These are phyloP conservation scores for Eulemur macaco DNA, from an alignment of 2,113 vertebrate species.

Conservation along the genomic window DNA sequence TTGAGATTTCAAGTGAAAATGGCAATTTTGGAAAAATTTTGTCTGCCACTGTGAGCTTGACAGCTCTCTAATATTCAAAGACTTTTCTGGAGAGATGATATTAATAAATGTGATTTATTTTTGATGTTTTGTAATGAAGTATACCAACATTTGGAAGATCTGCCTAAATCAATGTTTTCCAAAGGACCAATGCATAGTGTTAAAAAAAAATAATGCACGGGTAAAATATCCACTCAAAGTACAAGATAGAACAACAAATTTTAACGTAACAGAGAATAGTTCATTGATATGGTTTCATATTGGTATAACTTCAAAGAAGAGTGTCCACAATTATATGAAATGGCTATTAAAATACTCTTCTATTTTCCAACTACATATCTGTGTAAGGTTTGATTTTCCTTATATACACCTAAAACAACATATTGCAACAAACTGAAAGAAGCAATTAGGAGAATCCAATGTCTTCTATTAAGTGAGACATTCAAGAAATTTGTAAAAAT, in stretches of 20 bases:
- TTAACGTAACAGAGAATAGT: background rate
- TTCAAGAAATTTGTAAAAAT: background rate
- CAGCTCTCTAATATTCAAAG: background rate
- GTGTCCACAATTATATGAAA: background rate
- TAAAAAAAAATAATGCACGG: background rate
- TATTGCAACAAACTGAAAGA: background rate
- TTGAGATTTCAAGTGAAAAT: slow-evolving; percentile 28
- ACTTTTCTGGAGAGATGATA: background rate
- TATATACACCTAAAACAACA: background rate
- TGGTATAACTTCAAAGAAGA: background rate
- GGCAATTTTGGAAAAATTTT: background rate
- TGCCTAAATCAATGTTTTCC: background rate
- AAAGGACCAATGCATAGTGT: background rate
- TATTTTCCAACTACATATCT: background rate
- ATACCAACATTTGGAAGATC: background rate
- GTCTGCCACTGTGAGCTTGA: background rate
- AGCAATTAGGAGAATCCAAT: background rate
- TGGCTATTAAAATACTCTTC: background rate
- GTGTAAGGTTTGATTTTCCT: slow-evolving; percentile 17
- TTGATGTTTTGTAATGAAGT: slow-evolving; percentile 10
- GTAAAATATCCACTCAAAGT: background rate
- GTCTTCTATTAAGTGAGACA: background rate
- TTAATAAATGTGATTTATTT: background rate
- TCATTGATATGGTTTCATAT: background rate
- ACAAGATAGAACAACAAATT: background rate